These are phyloP conservation scores for Hirtodrosophila histrioides DNA, from an alignment of 2,888 invertebrate genomes.

Conservation along the genomic window DNA sequence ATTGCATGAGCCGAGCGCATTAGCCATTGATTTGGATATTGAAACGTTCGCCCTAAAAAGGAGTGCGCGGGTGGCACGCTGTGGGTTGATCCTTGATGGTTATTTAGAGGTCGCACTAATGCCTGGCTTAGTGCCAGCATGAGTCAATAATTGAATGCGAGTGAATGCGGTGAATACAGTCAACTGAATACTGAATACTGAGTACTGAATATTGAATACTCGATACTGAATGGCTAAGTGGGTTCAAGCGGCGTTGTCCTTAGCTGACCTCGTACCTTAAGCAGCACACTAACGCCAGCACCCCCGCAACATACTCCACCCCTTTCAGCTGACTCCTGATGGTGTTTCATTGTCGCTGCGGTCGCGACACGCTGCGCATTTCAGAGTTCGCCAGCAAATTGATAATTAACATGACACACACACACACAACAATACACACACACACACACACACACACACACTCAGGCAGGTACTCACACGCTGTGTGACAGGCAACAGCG, in stretches of 20 bases:
- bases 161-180: slow-evolving; percentile 33
- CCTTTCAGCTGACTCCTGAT: slow-evolving; percentile 52
- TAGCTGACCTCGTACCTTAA: slow-evolving; percentile 41
- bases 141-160: slow-evolving; percentile 78
- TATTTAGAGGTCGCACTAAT: slow-evolving; percentile 32
- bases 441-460: background rate
- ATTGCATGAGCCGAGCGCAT: slow-evolving; percentile 75
- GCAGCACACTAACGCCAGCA: background rate
- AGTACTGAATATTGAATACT: slow-evolving; percentile 17
- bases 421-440: slow-evolving; percentile 19
- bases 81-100: too few relatives aligned
- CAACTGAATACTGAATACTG: slow-evolving; percentile 16
- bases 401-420: slow-evolving; percentile 74
- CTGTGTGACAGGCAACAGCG: slow-evolving; percentile 46
- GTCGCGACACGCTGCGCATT: slow-evolving; percentile 78
- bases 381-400: slow-evolving; percentile 60
- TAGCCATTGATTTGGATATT: slow-evolving; percentile 78
- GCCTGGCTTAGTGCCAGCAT: slow-evolving; percentile 79
- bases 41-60: slow-evolving; percentile 35
- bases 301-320: background rate
- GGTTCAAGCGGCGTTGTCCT: slow-evolving; percentile 67
- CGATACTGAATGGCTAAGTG: slow-evolving; percentile 32
- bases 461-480: slow-evolving; percentile 1
- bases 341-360: slow-evolving; percentile 79
- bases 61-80: background rate